Evolutionary conservation across 2,113 vertebrate species (phyloP).

Genomic region (Microtus montanus): DNA sequence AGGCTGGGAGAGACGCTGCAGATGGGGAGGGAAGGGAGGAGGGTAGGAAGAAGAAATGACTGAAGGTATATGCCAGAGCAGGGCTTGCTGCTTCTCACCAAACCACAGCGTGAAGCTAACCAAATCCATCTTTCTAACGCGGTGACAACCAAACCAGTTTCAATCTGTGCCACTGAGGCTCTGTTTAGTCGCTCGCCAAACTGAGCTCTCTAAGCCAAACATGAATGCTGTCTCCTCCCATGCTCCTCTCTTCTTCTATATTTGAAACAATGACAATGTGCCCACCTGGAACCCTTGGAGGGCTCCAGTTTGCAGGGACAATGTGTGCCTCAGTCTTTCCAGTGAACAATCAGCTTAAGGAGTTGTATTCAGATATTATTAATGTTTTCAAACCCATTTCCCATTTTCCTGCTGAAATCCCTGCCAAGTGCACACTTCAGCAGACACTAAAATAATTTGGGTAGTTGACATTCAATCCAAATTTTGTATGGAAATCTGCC

Average conservation of each 20-base stretch:
- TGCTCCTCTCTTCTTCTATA: conserved; percentile 1
- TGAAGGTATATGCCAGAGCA: neutral
- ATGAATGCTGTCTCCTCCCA: neutral
- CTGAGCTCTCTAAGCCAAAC: conserved; percentile 23
- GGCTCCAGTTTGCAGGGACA: conserved; percentile 66
- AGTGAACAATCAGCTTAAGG: conserved; percentile 84
- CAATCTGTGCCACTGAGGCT: neutral
- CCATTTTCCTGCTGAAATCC: conserved; percentile 86
- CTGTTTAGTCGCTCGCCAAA: conserved; percentile 24
- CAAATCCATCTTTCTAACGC: neutral
- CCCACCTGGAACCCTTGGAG: conserved; percentile 77
- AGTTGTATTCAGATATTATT: conserved; percentile 89
- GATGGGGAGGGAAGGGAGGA: neutral
- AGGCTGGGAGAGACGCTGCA: neutral
- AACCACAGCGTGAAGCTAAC: neutral
- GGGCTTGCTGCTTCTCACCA: neutral
- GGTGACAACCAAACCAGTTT: neutral
- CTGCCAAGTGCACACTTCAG: conserved; percentile 88
- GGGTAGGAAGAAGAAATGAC: neutral
- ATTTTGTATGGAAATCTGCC: conserved; percentile 89
- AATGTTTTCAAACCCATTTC: conserved; percentile 89
- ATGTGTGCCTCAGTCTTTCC: conserved; percentile 77
- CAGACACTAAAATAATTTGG: conserved; percentile 90
- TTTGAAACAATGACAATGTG: conserved; percentile 63
- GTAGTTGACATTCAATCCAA: conserved; percentile 89